Evolutionary conservation across 2,113 vertebrate species (phyloP).

Genomic region (Apistogramma diplotaenia): DNA sequence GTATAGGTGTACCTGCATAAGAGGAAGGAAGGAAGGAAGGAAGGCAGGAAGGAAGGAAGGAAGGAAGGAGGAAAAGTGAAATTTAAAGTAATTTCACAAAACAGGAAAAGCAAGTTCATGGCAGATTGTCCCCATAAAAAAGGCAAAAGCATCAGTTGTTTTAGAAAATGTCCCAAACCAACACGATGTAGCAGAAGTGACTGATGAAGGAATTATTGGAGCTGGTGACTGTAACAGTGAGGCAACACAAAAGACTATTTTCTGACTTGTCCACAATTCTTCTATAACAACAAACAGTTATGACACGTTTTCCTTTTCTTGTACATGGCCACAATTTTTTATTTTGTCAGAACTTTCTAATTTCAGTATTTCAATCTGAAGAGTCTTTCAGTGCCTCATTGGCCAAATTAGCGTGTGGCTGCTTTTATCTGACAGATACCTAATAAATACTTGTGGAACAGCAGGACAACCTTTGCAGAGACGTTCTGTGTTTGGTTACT

Average conservation of each 20-base stretch:
- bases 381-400: neutral
- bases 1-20: too few species aligned
- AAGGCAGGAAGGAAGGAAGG: too few species aligned
- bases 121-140: neutral
- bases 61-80: neutral
- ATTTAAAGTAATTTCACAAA: rapidly evolving
- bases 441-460: neutral
- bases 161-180: neutral
- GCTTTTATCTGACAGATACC: neutral
- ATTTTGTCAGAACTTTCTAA: neutral
- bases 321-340: neutral
- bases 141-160: neutral
- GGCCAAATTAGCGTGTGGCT: too few species aligned
- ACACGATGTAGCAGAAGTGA: too few species aligned
- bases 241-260: neutral
- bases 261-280: neutral
- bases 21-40: too few species aligned
- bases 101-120: neutral
- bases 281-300: neutral
- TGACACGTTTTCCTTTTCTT: neutral
- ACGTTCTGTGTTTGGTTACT: too few species aligned
- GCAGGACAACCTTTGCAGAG: too few species aligned
- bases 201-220: neutral
- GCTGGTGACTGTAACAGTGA: neutral
- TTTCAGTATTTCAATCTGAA: neutral